Evolutionary conservation across 2,113 vertebrate genomes (phyloP).

Genomic region (Hippocampus mohnikei): DNA sequence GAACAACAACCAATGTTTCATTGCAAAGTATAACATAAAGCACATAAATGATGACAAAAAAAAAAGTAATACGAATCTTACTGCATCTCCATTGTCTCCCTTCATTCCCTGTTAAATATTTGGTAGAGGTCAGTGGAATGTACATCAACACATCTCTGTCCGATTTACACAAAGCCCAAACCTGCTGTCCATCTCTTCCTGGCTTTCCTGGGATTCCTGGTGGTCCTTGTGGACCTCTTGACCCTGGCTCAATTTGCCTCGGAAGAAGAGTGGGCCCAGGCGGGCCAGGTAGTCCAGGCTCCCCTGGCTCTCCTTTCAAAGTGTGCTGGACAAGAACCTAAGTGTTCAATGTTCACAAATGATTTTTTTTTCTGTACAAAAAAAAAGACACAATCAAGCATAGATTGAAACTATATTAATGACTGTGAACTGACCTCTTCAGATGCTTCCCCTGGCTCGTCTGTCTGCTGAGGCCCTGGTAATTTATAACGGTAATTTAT

Average conservation of each 20-base stretch:
- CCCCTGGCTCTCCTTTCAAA: constrained; percentile 68
- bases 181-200: constrained; percentile 66
- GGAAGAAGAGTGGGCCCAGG: constrained; percentile 39
- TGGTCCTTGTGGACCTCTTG: constrained; percentile 58
- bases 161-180: constrained; percentile 14
- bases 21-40: neutral
- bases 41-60: neutral
- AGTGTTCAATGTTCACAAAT: neutral
- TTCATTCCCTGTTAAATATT: constrained; percentile 58
- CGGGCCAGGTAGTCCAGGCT: constrained; percentile 60
- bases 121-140: neutral
- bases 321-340: constrained; percentile 37
- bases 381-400: neutral
- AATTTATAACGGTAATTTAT: constrained; percentile 9
- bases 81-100: constrained; percentile 66
- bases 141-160: neutral
- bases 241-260: constrained; percentile 40
- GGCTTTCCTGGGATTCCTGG: constrained; percentile 50
- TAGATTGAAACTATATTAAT: neutral
- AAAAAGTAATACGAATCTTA: constrained; percentile 41
- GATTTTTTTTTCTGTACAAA: no score
- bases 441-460: constrained; percentile 47
- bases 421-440: constrained; percentile 42
- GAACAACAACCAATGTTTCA: constrained; percentile 17
- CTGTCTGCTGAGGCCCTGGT: constrained; percentile 43